Evolutionary conservation across 2,888 invertebrate species (phyloP).

Genomic region (Ormyrus labotus): DNA sequence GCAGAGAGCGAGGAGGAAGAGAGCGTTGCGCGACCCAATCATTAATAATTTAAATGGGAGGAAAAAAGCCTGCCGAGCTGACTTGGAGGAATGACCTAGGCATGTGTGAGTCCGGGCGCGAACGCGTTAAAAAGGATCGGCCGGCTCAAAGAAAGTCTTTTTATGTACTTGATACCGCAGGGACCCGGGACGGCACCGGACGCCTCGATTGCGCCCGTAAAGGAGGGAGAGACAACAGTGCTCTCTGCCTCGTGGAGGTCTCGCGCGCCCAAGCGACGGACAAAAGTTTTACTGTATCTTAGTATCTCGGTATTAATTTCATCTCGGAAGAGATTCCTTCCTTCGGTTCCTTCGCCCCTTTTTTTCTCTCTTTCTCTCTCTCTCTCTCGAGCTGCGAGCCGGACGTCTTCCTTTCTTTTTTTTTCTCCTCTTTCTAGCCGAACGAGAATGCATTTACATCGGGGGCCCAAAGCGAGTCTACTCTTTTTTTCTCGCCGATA

Average conservation of each 20-base stretch:
- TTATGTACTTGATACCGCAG: conserved; percentile 47
- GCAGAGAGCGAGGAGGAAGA: not conserved
- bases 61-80: conserved; percentile 25
- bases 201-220: conserved; percentile 8
- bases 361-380: not conserved
- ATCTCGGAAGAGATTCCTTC: conserved; percentile 42
- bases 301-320: conserved; percentile 55
- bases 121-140: conserved; percentile 41
- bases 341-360: not conserved
- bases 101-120: conserved; percentile 15
- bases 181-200: not conserved
- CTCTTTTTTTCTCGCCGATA: too few relatives aligned
- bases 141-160: conserved; percentile 45
- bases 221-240: not conserved
- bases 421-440: not conserved
- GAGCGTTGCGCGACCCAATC: conserved; percentile 32
- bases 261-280: conserved; percentile 11
- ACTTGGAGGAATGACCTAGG: conserved; percentile 51
- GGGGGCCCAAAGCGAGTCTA: too few relatives aligned
- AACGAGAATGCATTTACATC: not conserved
- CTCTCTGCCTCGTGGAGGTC: conserved; percentile 21
- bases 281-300: conserved; percentile 51
- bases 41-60: conserved; percentile 54
- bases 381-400: not conserved
- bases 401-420: not conserved